Base-by-base conservation (phyloP, 2,797 vertebrate species). In the Cryptoprocta ferox region DNA sequence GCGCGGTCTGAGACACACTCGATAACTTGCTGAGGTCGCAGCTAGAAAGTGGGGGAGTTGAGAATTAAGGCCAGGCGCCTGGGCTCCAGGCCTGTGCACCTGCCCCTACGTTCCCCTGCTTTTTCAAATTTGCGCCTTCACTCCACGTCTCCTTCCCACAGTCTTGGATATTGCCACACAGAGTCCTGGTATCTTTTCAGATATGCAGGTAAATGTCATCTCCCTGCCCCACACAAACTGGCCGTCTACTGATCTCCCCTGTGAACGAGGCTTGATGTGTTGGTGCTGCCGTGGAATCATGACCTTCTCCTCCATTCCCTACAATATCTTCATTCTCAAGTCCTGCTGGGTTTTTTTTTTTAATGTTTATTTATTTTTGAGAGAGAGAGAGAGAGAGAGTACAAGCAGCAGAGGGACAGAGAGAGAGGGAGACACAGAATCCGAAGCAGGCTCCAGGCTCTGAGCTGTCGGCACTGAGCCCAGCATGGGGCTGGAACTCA, bases 401-500 rank as follows among this genome's bases (percentile, higher is more conserved):
- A 75, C 14, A 10, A 45, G 28, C 28, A 2, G 73, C 8, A 15
- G 42, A 75, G 73, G 73, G 42, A 4, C 28, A 75, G 26, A 18
- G 14, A 14, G 42, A 75, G 42, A 75, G 42, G 42, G 42, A 75
- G 42, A 75, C 45, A 8, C 3, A 42, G 71, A 73, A 16, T 48
- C 73, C 14, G 4, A 42, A 75, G 71, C 26, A 18, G 28, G 15
- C 21, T 24, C 21, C 56, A 24, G 56, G 8, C 56, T 59, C 56
- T 59, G 56, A 59, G 21, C 56, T 59, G 21, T 59, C 56, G 24
- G 56, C 56, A 59, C 56, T 24, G 42, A 45, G 28, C 42, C 71
- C 0, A 42, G 32, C 0, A 1, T 32, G 15, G 71, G 42, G 3
- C 39, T 75, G 2, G 1, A 30, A 18, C 4, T 28, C 15, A 45